Evolutionary conservation across 2,797 vertebrate genomes (phyloP).

Genomic region (Cryptoblepharus egeriae): DNA sequence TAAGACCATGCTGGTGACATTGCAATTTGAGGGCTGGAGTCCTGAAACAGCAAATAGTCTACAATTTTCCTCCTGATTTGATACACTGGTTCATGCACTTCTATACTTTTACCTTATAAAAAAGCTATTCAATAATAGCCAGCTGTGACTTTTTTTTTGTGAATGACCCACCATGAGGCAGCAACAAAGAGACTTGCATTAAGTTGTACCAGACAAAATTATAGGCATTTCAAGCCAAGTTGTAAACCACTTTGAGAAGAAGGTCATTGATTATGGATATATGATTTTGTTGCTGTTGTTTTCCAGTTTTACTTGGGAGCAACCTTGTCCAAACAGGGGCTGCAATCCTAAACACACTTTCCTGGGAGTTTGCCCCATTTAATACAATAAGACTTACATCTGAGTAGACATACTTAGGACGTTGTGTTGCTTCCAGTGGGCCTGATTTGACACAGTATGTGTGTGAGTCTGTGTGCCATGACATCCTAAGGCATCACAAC

Average conservation of each 20-base stretch:
- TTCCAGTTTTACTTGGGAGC: slow-evolving; percentile 39
- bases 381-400: too few species aligned
- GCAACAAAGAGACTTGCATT: slow-evolving; percentile 16
- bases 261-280: slow-evolving; percentile 33
- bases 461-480: too few species aligned
- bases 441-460: slow-evolving; percentile 47
- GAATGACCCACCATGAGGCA: not conserved
- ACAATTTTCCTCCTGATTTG: not conserved
- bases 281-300: slow-evolving; percentile 46
- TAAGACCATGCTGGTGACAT: not conserved
- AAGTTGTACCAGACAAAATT: slow-evolving; percentile 16
- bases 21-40: not conserved
- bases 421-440: slow-evolving; percentile 56
- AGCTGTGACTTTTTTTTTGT: not conserved
- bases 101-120: slow-evolving; percentile 1
- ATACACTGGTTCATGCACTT: not conserved
- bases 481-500: too few species aligned
- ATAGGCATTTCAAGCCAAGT: slow-evolving; percentile 37
- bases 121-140: slow-evolving; percentile 8
- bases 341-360: too few species aligned
- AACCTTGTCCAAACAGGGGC: too few species aligned
- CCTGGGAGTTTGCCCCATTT: too few species aligned
- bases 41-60: slow-evolving; percentile 21
- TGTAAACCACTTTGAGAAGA: slow-evolving; percentile 30
- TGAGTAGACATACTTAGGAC: too few species aligned